phyloP scores from a whole-genome alignment of 2,113 vertebrate species.

The Calyptommatus sinebrachiatus region DNA sequence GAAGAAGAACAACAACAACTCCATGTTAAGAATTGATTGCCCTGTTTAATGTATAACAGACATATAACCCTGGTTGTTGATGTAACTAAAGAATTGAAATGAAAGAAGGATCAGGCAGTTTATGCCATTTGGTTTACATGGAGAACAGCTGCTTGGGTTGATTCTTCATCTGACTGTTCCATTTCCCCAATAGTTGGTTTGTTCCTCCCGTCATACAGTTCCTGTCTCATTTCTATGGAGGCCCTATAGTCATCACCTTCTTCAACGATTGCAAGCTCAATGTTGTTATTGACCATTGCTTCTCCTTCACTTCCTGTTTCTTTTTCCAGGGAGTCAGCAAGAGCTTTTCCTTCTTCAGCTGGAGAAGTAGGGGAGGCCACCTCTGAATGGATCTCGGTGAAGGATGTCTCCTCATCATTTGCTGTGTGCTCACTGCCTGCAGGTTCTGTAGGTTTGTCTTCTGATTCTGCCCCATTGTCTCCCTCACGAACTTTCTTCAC shows the following conservation, averaged over 20 bases:
- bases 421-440: conserved; percentile 29
- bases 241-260: conserved; percentile 63
- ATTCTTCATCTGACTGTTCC: conserved; percentile 59
- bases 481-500: conserved; percentile 82
- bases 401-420: conserved; percentile 59
- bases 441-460: conserved; percentile 50
- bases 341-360: conserved; percentile 50
- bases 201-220: conserved; percentile 53
- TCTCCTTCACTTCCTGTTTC: conserved; percentile 50
- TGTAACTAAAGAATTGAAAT: fast-evolving
- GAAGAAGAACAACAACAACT: not conserved
- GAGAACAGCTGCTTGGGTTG: conserved; percentile 60
- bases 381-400: conserved; percentile 64
- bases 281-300: conserved; percentile 60
- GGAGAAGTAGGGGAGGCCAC: conserved; percentile 59
- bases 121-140: conserved; percentile 67
- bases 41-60: not conserved
- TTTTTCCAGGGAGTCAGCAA: conserved; percentile 42
- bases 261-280: conserved; percentile 75
- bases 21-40: fast-evolving
- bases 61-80: not conserved
- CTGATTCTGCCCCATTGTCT: conserved; percentile 59
- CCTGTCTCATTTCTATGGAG: conserved; percentile 58
- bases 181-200: not conserved
- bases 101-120: fast-evolving